These are phyloP conservation scores for Danio tinwini DNA, from an alignment of 2,797 vertebrate genomes.

Conservation along the genomic window DNA sequence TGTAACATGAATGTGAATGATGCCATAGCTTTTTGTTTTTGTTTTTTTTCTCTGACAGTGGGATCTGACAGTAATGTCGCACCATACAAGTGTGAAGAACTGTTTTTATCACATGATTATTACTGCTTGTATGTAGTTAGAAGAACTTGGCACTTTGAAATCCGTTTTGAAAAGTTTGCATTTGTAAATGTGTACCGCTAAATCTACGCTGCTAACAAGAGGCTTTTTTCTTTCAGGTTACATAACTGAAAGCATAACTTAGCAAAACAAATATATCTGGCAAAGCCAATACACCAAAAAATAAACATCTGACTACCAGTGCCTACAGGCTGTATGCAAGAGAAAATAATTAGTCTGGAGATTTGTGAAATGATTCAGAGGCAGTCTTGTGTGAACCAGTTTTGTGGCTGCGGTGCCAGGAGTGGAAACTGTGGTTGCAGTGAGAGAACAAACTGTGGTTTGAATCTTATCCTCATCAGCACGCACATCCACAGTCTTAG, in stretches of 20 bases:
- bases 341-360: not conserved
- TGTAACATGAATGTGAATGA: no score
- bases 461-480: constrained; percentile 24
- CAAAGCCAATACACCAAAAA: constrained; percentile 1
- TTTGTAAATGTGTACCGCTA: no score
- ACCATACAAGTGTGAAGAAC: no score
- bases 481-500: constrained; percentile 16
- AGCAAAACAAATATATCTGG: not conserved
- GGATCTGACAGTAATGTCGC: no score
- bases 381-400: constrained; percentile 50
- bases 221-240: constrained; percentile 24
- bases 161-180: no score
- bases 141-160: no score
- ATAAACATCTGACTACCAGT: constrained; percentile 10
- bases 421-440: constrained; percentile 32
- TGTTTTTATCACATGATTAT: no score
- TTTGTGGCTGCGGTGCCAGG: constrained; percentile 33
- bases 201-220: not conserved
- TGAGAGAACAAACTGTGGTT: constrained; percentile 39
- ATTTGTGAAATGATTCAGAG: constrained; percentile 16
- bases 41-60: no score
- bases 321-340: not conserved
- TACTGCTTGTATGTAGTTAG: no score
- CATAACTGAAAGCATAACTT: constrained; percentile 25
- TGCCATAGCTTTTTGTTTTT: no score